Conservation (phyloP, 2,888 invertebrate genomes). For the Sminthurides aquaticus region DNA sequence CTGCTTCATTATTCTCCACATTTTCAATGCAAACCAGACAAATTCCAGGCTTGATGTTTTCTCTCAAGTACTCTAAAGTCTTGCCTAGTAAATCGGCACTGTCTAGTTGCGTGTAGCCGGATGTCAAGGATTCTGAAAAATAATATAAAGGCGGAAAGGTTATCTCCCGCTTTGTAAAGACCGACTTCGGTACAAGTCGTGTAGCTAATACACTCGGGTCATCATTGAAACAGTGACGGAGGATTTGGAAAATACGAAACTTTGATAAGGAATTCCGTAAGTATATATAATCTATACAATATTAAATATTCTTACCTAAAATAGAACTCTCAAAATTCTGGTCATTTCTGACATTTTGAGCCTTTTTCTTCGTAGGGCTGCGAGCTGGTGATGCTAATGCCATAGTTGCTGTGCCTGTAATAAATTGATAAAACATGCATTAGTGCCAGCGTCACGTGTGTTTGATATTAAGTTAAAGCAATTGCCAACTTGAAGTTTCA, state of each 20-base stretch:
- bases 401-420: background rate
- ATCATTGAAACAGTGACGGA: too few relatives aligned
- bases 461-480: too few relatives aligned
- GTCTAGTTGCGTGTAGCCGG: slow-evolving; percentile 31
- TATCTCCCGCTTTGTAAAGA: too few relatives aligned
- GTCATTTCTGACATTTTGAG: background rate
- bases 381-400: background rate
- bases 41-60: slow-evolving; percentile 53
- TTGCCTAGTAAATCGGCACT: slow-evolving; percentile 34
- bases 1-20: slow-evolving; percentile 68
- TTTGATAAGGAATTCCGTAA: too few relatives aligned
- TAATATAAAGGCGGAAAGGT: too few relatives aligned
- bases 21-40: slow-evolving; percentile 87
- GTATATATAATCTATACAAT: too few relatives aligned
- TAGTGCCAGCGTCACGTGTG: too few relatives aligned
- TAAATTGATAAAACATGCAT: too few relatives aligned
- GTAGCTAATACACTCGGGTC: too few relatives aligned
- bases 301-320: background rate
- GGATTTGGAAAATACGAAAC: too few relatives aligned
- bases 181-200: too few relatives aligned
- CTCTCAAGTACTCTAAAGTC: slow-evolving; percentile 36
- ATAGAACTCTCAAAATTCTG: background rate
- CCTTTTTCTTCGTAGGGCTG: background rate
- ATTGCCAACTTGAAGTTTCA: too few relatives aligned
- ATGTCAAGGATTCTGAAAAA: slow-evolving; percentile 28